Evolutionary conservation across 2,113 vertebrate genomes (phyloP).

Genomic region (Sceloporus tristichus): DNA sequence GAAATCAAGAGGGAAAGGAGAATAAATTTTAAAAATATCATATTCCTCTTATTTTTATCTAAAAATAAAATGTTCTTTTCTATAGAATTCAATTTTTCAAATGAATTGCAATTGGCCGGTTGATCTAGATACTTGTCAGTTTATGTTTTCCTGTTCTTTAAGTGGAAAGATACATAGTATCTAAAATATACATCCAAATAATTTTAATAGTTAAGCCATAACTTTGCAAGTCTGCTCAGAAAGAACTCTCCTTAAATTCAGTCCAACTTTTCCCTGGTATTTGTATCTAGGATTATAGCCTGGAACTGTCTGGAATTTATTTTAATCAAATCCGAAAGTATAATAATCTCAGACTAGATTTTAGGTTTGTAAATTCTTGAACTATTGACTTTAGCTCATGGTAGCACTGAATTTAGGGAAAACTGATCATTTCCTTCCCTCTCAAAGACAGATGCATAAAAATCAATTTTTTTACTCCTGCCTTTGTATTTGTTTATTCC

Average conservation of each 20-base stretch:
- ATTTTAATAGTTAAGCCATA: not conserved
- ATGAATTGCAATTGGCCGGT: constrained; percentile 55
- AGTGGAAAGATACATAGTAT: constrained; percentile 47
- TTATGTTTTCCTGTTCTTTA: constrained; percentile 50
- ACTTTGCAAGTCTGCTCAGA: not conserved
- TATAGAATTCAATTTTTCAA: constrained; percentile 21
- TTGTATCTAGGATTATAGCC: not conserved
- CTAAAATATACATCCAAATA: not conserved
- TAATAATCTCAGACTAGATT: not conserved
- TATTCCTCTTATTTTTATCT: not conserved
- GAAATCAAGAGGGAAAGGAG: not conserved
- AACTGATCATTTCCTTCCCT: constrained; percentile 38
- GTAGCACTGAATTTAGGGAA: constrained; percentile 31
- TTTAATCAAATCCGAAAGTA: constrained; percentile 29
- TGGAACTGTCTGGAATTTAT: constrained; percentile 29
- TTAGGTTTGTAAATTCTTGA: constrained; percentile 45
- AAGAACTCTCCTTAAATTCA: not conserved
- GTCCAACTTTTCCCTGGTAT: not conserved
- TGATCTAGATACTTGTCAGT: constrained; percentile 51
- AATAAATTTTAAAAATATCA: constrained; percentile 11
- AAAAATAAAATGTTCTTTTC: not conserved
- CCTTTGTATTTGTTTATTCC: not conserved
- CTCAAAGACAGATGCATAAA: constrained; percentile 24
- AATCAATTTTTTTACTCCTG: not conserved
- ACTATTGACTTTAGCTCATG: constrained; percentile 28